phyloP scores from a whole-genome alignment of 2,888 invertebrate species.

The Xylophagus ater region DNA sequence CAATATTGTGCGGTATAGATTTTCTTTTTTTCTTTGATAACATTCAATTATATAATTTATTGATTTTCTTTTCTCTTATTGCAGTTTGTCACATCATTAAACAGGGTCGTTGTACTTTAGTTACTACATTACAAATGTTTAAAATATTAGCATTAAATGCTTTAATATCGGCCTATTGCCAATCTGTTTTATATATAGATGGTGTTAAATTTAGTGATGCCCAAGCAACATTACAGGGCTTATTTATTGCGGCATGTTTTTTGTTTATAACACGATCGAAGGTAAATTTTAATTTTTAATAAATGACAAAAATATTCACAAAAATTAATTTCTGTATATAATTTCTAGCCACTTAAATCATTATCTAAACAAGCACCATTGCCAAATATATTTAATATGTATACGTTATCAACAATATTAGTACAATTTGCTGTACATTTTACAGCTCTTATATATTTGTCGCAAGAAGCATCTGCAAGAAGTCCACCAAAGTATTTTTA shows the following conservation, averaged over 20 bases:
- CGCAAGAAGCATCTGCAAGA: slow-evolving; percentile 62
- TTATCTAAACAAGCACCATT: slow-evolving; percentile 89
- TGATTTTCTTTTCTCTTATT: too few relatives aligned
- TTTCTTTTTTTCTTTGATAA: neutral
- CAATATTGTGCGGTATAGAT: slow-evolving; percentile 75
- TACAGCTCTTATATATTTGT: slow-evolving; percentile 77
- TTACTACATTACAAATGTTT: slow-evolving; percentile 99
- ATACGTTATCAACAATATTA: slow-evolving; percentile 91
- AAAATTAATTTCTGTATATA: slow-evolving; percentile 2
- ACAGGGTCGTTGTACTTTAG: slow-evolving; percentile 96
- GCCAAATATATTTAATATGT: slow-evolving; percentile 96
- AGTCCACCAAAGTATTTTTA: slow-evolving; percentile 56
- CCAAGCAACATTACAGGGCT: slow-evolving; percentile 94
- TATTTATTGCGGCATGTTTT: slow-evolving; percentile 92
- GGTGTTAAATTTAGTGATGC: slow-evolving; percentile 96
- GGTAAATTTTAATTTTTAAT: slow-evolving; percentile 41
- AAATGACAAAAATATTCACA: neutral
- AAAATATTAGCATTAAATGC: slow-evolving; percentile 98
- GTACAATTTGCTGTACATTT: slow-evolving; percentile 94
- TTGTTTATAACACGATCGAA: slow-evolving; percentile 96
- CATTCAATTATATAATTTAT: too few relatives aligned
- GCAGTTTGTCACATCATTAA: slow-evolving; percentile 98
- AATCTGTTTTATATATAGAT: slow-evolving; percentile 94
- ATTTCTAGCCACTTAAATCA: slow-evolving; percentile 71
- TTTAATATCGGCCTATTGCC: slow-evolving; percentile 93